Conservation (phyloP, 2,888 invertebrate species). For the Drosophila hamatofila region DNA sequence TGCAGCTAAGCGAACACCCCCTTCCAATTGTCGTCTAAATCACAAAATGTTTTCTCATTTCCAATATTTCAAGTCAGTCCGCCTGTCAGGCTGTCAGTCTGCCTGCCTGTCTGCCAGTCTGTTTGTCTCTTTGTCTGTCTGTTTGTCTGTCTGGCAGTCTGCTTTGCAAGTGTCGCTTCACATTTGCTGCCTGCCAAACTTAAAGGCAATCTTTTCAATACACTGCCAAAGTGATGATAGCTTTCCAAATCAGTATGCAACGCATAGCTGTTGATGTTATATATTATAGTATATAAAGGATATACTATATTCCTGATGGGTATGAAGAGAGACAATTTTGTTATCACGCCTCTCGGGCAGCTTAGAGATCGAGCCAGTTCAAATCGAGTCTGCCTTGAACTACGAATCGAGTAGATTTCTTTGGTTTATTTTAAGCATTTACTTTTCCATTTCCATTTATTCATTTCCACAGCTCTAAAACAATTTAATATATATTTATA, state of each 20-base stretch:
- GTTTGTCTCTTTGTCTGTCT: neutral
- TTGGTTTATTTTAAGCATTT: neutral
- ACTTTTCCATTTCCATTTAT: no score
- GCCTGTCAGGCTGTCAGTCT: neutral
- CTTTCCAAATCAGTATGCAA: neutral
- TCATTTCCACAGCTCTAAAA: neutral
- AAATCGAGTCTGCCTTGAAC: neutral
- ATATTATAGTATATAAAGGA: neutral
- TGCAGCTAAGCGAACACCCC: slow-evolving; percentile 24
- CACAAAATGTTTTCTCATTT: slow-evolving; percentile 3
- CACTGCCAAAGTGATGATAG: neutral
- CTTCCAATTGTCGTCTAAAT: slow-evolving; percentile 7
- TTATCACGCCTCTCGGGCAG: no score
- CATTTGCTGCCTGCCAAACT: slow-evolving; percentile 36
- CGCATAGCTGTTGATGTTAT: neutral
- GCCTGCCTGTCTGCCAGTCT: neutral
- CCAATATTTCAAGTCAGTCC: slow-evolving; percentile 12
- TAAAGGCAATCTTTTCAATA: slow-evolving; percentile 25
- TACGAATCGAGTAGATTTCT: neutral
- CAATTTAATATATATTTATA: no score
- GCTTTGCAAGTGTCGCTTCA: slow-evolving; percentile 30
- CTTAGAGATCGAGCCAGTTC: neutral
- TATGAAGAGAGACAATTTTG: neutral
- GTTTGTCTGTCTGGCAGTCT: neutral
- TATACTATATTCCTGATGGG: neutral